Evolutionary conservation across 2,797 vertebrate genomes (phyloP), one percentile per base, ranked within the genome.

Genomic region (Enteromius viviparus): DNA sequence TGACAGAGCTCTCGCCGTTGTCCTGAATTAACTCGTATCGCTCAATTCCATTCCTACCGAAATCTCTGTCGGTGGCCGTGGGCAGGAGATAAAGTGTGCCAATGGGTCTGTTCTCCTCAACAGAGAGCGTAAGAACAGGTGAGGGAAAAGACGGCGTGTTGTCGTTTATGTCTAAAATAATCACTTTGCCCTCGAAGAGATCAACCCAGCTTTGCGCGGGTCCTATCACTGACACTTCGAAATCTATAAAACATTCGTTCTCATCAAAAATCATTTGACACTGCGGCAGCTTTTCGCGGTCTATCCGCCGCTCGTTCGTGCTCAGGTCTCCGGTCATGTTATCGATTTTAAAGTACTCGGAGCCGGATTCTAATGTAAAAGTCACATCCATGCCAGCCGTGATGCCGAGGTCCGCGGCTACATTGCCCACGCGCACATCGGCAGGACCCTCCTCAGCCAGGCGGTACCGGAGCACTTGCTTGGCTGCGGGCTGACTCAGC

Each of bases 191-290:
- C 88, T 99, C 98, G 55, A 99, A 98, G 71, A 99, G 96, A 91
- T 99, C 97, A 71, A 99, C 97, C 97, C 97, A 99, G 94, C 97
- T 99, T 90, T 99, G 98, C 19, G 97, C 96, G n/a, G 98, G 98
- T 81, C 98, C 98, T 82, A 99, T 99, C 84, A 99, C 97, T 7
- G 97, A 98, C 92, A 99, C 97, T 89, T 99, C 98, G 71, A 99
- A 99, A 95, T 99, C 98, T 92, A 99, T 94, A 91, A 98, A 99
- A 80, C 98, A 99, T 92, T 99, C 98, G 66, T 99, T 99, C 90
- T 99, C 98, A 87, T 99, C 98, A 93, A 98, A 98, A 89, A 99
- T 98, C 97, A 98, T 98, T 92, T 98, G 98, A 94, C 98, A 99
- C 95, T 99, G 98, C 91, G 97, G 97, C 87, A 99, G 91, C 94